phyloP scores from a whole-genome alignment of 2,113 vertebrate species.

The Ciconia boyciana region DNA sequence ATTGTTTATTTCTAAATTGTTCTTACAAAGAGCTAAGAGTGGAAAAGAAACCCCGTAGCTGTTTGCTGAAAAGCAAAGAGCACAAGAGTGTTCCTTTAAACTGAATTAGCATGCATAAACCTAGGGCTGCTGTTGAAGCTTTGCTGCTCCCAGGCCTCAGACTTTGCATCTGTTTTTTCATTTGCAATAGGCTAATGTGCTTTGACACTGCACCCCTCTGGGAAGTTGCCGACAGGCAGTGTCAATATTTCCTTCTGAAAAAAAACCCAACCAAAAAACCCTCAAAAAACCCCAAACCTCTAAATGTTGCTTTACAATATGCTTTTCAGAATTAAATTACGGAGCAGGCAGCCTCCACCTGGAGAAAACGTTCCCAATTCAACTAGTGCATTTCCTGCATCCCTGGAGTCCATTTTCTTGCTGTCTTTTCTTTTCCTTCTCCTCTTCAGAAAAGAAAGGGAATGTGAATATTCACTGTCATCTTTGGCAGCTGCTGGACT shows the following conservation, averaged over 20 bases:
- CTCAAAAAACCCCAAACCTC: background rate
- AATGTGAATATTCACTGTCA: background rate
- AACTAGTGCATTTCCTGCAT: background rate
- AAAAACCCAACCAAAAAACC: background rate
- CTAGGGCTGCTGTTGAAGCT: slow-evolving; percentile 15
- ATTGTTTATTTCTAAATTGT: background rate
- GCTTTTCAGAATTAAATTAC: background rate
- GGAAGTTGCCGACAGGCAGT: slow-evolving; percentile 4
- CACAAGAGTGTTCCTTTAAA: background rate
- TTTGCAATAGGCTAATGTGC: slow-evolving; percentile 21
- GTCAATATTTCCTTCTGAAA: slow-evolving; percentile 23
- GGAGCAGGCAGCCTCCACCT: background rate
- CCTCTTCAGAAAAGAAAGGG: background rate
- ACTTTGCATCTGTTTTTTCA: slow-evolving; percentile 28
- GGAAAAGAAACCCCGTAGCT: fast-evolving
- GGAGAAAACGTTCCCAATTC: background rate
- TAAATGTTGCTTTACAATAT: background rate
- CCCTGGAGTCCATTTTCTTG: background rate
- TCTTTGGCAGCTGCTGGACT: background rate
- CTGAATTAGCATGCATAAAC: background rate
- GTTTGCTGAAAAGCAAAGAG: background rate
- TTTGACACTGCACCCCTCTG: slow-evolving; percentile 45
- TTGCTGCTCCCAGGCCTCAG: slow-evolving; percentile 33
- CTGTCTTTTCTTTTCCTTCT: background rate
- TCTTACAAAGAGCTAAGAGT: background rate